Evolutionary conservation across 1,140 invertebrate genomes (phyloP), one percentile per base, ranked within the genome.

Genomic region (Eulimnadia texana): DNA sequence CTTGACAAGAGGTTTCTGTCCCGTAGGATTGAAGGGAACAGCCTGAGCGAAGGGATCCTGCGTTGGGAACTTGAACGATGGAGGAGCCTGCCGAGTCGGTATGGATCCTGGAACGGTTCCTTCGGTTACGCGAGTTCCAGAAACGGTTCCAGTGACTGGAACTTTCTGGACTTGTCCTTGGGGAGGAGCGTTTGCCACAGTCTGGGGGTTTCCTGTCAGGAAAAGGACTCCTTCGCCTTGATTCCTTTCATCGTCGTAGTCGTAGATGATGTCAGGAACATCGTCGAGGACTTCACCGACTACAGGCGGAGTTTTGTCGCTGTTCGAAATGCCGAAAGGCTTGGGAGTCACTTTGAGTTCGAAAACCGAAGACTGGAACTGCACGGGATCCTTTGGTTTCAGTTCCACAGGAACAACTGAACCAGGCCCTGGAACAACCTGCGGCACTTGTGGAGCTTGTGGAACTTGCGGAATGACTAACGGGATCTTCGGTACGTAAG

Each of bases 221-320:
- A 63, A 63, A 27, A 58, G 23, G 50, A 63, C 62, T 25, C 56
- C 56, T 25, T 63, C 62, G 0, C 57, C 62, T 60, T 57, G 50
- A 9, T 59, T 59, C 3, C 58, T 33, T 53, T 59, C 62, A 13
- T 63, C 62, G 3, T 63, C 62, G 23, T 63, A 63, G 28, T 63
- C 62, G 50, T 63, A 63, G 29, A 63, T 63, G 20, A 63, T 63
- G 27, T 63, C 62, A 25, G 49, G 29, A 3, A 49, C 27, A n/a
- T 63, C 27, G 19, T 27, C 55, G 20, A 57, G 27, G 16, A 29
- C 27, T n/a, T 33, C 55, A 29, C 24, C 20, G 55, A 24, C 33
- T 16, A 22, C 13, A 20, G 25, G 28, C 6, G 23, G 55, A 27
- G 25, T 57, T 3, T 33, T 27, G 13, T 57, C 33, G 11, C 33